phyloP scores from a whole-genome alignment of 2,888 invertebrate species.

The Cryptus viduatorius region DNA sequence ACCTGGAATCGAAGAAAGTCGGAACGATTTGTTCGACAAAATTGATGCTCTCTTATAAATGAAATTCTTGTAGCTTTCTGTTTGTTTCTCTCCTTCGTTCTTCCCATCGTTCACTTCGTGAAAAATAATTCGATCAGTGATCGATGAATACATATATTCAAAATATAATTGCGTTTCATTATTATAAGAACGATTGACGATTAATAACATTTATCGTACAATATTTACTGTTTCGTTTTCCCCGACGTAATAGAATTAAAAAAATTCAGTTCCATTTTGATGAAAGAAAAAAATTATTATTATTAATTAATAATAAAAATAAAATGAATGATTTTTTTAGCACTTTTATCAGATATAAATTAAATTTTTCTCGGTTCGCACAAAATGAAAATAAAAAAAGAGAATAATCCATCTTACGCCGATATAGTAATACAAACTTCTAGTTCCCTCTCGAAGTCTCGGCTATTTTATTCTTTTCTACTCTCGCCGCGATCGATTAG shows the following conservation, averaged over 20 bases:
- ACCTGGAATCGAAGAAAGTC: background rate
- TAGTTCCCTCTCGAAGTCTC: constrained; percentile 3
- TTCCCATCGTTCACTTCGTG: background rate
- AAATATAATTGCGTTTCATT: background rate
- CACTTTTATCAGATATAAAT: too few species aligned
- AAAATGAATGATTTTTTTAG: too few species aligned
- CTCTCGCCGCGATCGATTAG: constrained; percentile 51
- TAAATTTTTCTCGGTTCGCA: too few species aligned
- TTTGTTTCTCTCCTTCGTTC: background rate
- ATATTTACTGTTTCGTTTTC: too few species aligned
- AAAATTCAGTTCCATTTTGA: too few species aligned
- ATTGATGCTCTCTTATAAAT: background rate
- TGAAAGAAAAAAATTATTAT: too few species aligned
- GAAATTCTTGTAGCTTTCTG: background rate
- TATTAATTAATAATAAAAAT: too few species aligned
- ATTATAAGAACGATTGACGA: too few species aligned
- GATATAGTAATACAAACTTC: background rate
- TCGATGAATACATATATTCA: background rate
- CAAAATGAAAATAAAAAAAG: too few species aligned
- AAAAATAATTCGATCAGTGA: background rate
- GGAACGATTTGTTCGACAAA: constrained; percentile 5
- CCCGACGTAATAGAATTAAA: too few species aligned
- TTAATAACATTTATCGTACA: too few species aligned
- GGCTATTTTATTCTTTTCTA: constrained; percentile 14
- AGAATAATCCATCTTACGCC: too few species aligned